Percentiles rank a stretch among this genome's conserved stretches.
These are phyloP conservation scores for Trichogramma pretiosum DNA, from an alignment of 1,140 invertebrate genomes.

Conservation along the genomic window DNA sequence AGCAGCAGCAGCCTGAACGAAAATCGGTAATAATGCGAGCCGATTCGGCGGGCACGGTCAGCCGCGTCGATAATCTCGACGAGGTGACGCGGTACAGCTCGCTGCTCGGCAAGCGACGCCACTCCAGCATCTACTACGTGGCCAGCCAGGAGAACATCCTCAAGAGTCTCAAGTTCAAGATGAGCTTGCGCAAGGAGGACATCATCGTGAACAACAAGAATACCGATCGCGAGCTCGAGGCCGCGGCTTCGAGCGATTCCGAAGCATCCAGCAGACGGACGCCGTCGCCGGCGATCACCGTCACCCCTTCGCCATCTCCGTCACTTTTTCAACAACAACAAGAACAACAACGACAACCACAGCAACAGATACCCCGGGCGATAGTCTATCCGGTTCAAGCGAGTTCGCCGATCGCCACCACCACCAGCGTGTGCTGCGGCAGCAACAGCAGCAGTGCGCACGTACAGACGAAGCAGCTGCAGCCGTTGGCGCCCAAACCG, in stretches of 20 bases:
- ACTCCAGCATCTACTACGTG: constrained; percentile 4
- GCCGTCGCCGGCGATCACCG: no score
- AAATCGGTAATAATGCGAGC: no score
- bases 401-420: no score
- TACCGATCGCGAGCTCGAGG: constrained; percentile 39
- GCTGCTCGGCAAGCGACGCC: constrained; percentile 18
- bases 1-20: constrained; percentile 60
- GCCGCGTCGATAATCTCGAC: neutral
- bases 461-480: constrained; percentile 28
- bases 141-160: constrained; percentile 52
- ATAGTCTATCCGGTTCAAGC: neutral
- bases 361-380: neutral
- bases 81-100: constrained; percentile 9
- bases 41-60: constrained; percentile 17
- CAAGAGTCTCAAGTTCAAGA: constrained; percentile 69
- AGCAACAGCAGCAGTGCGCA: neutral
- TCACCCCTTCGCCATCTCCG: no score
- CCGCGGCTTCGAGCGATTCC: rapidly evolving
- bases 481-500: constrained; percentile 38
- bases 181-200: constrained; percentile 57
- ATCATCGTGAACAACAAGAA: constrained; percentile 52
- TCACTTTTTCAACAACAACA: no score
- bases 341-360: neutral
- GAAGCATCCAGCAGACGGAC: no score
- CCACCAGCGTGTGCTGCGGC: neutral